Evolutionary conservation across 2,888 invertebrate species (phyloP).

Genomic region (Trichopria drosophilae): DNA sequence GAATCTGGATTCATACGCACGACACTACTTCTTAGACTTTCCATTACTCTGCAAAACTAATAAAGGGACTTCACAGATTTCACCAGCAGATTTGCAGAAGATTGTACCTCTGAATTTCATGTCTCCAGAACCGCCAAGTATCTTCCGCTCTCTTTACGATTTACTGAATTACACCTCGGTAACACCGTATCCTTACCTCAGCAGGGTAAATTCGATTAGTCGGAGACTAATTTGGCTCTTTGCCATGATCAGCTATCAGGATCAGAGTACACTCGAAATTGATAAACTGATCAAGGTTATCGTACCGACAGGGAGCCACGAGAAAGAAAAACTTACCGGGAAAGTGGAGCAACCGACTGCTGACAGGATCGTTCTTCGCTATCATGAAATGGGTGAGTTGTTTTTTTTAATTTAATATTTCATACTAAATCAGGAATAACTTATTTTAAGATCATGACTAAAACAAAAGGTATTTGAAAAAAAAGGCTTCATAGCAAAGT

Average conservation of each 20-base stretch:
- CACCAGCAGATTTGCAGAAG: constrained; percentile 63
- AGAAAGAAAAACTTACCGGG: too few species aligned
- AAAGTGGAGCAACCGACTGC: constrained; percentile 40
- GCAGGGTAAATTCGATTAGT: constrained; percentile 72
- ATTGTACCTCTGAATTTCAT: constrained; percentile 68
- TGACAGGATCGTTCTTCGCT: constrained; percentile 56
- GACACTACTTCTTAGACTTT: constrained; percentile 86
- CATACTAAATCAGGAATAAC: too few species aligned
- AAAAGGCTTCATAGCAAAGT: too few species aligned
- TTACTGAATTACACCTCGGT: constrained; percentile 64
- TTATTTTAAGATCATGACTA: too few species aligned
- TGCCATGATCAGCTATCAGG: constrained; percentile 47
- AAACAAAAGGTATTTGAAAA: too few species aligned
- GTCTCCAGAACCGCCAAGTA: constrained; percentile 67
- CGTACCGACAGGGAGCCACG: constrained; percentile 54
- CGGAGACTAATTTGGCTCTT: constrained; percentile 75
- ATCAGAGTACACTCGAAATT: constrained; percentile 41
- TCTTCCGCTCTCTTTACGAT: constrained; percentile 72
- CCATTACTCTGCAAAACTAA: constrained; percentile 64
- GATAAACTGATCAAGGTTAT: constrained; percentile 49
- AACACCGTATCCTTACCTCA: constrained; percentile 66
- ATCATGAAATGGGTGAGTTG: constrained; percentile 30
- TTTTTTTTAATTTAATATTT: background rate
- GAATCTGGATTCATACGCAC: constrained; percentile 69
- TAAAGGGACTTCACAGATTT: constrained; percentile 61